These are phyloP conservation scores for Gavialis gangeticus DNA, from an alignment of 2,113 vertebrate genomes.

Conservation along the genomic window DNA sequence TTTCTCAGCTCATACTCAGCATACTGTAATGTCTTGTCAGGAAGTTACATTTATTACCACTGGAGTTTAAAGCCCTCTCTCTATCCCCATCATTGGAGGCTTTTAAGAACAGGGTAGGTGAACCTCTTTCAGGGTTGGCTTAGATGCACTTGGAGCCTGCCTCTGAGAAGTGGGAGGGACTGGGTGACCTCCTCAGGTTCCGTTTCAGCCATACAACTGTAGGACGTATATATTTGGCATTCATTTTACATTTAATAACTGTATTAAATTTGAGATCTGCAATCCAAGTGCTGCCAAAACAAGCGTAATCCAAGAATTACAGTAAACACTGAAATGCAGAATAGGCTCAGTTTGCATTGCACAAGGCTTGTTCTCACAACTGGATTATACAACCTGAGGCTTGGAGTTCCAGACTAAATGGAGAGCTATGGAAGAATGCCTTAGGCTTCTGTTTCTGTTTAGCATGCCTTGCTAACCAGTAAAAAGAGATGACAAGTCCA, in stretches of 20 bases:
- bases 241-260: background rate
- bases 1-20: background rate
- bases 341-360: background rate
- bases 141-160: background rate
- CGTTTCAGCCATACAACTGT: background rate
- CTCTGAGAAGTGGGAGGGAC: background rate
- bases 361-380: background rate
- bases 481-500: background rate
- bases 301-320: constrained; percentile 28
- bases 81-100: background rate
- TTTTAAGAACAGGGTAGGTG: background rate
- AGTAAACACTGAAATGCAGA: background rate
- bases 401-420: constrained; percentile 16
- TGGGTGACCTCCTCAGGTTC: background rate
- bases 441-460: background rate
- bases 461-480: constrained; percentile 49
- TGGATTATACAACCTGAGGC: rapidly evolving
- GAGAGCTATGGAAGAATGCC: rapidly evolving
- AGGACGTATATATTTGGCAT: background rate
- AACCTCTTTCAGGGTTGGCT: background rate
- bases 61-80: background rate
- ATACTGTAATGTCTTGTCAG: background rate
- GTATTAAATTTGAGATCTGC: constrained; percentile 27
- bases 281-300: constrained; percentile 31
- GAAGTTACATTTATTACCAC: background rate